phyloP scores from a whole-genome alignment of 2,113 vertebrate species.

The Salminus brasiliensis region DNA sequence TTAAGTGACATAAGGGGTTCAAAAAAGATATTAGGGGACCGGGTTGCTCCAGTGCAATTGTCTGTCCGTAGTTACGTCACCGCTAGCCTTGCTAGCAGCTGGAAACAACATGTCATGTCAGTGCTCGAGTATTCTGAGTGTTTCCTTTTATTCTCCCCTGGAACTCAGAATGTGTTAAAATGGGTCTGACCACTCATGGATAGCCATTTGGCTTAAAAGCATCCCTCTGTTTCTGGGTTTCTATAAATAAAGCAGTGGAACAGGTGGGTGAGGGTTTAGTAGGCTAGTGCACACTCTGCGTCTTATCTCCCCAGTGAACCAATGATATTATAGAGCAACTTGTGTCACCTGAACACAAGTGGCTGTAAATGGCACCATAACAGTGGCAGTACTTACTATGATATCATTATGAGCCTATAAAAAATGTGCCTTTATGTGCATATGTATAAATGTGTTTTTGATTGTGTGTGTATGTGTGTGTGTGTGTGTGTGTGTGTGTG shows the following conservation, averaged over 20 bases:
- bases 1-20: neutral
- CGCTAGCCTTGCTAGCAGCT: neutral
- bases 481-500: neutral
- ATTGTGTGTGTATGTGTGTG: neutral
- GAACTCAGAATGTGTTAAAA: neutral
- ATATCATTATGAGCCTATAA: neutral
- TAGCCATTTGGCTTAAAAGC: slow-evolving; percentile 26
- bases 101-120: neutral
- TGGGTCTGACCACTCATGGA: slow-evolving; percentile 11
- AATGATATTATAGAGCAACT: neutral
- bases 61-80: neutral
- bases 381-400: neutral
- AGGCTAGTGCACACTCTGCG: neutral
- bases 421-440: neutral
- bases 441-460: slow-evolving; percentile 13
- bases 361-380: neutral
- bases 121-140: neutral
- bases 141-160: neutral
- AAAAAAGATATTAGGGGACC: neutral
- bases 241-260: slow-evolving; percentile 3
- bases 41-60: neutral
- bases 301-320: slow-evolving; percentile 10
- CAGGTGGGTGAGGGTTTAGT: slow-evolving; percentile 21
- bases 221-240: slow-evolving; percentile 15
- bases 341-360: neutral